These are phyloP conservation scores for Genyomyrus donnyi DNA, from an alignment of 2,113 vertebrate genomes.

Conservation along the genomic window DNA sequence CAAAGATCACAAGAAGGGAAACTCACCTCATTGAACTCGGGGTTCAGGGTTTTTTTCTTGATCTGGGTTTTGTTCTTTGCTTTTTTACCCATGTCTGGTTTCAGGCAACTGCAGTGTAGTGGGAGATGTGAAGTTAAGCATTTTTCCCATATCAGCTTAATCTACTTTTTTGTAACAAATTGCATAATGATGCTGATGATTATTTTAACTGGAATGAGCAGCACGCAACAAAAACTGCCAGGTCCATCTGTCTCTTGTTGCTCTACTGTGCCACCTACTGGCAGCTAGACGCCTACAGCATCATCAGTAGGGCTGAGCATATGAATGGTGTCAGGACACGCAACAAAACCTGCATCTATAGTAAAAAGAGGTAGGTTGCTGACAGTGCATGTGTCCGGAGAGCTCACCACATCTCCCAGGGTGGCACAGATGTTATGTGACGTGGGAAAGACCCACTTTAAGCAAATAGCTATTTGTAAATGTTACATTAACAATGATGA, in stretches of 20 bases:
- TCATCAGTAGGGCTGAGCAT: background rate
- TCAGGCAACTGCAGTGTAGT: constrained; percentile 70
- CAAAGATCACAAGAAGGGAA: background rate
- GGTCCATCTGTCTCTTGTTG: background rate
- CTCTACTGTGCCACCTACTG: background rate
- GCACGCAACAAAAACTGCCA: background rate
- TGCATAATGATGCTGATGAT: background rate
- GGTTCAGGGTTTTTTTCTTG: constrained; percentile 96
- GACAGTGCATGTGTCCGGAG: background rate
- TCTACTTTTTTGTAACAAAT: background rate
- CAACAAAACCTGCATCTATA: background rate
- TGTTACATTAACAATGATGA: background rate
- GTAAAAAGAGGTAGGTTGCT: background rate
- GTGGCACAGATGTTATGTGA: background rate
- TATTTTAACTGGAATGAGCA: background rate
- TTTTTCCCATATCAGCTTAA: background rate
- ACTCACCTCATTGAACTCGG: constrained; percentile 91
- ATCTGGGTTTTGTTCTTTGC: constrained; percentile 96
- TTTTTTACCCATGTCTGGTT: constrained; percentile 97
- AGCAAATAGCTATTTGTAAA: background rate
- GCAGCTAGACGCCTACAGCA: background rate
- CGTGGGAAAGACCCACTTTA: background rate
- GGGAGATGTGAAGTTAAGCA: background rate
- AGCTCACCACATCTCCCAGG: background rate
- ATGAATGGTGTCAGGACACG: background rate